Evolutionary conservation across 2,113 vertebrate genomes (phyloP).

Genomic region (Andinoacara biseriatus): DNA sequence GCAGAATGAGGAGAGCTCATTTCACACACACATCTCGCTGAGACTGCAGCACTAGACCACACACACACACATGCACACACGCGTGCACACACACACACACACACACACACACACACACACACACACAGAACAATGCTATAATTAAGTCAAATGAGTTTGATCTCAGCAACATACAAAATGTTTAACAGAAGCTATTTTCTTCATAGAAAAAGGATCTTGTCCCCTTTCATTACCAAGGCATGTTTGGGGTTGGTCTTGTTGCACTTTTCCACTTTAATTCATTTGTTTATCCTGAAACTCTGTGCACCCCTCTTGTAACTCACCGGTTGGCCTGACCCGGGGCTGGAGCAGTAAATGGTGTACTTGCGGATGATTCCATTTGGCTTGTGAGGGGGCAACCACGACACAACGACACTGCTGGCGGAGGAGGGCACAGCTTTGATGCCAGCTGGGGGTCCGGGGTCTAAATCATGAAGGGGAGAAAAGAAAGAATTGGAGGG

Average conservation of each 20-base stretch:
- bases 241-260: constrained; percentile 6
- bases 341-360: constrained; percentile 99
- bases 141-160: constrained; percentile 32
- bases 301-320: constrained; percentile 63
- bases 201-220: constrained; percentile 1
- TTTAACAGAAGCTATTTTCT: constrained; percentile 20
- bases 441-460: constrained; percentile 94
- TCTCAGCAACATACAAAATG: constrained; percentile 20
- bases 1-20: constrained; percentile 82
- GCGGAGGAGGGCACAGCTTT: constrained; percentile 96
- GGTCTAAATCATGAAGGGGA: constrained; percentile 53
- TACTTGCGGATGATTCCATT: constrained; percentile 99
- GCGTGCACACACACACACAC: neutral
- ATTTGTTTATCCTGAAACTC: constrained; percentile 31
- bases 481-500: neutral
- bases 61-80: constrained; percentile 42
- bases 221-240: constrained; percentile 4
- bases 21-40: constrained; percentile 70
- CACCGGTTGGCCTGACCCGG: constrained; percentile 95
- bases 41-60: constrained; percentile 49
- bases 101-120: constrained; percentile 5
- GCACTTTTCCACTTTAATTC: neutral
- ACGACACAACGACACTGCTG: constrained; percentile 96
- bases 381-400: constrained; percentile 94
- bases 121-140: neutral